Evolutionary conservation across 1,140 invertebrate species (phyloP), one percentile per base, ranked within the genome.

Genomic region (Stegodyphus mimosarum): DNA sequence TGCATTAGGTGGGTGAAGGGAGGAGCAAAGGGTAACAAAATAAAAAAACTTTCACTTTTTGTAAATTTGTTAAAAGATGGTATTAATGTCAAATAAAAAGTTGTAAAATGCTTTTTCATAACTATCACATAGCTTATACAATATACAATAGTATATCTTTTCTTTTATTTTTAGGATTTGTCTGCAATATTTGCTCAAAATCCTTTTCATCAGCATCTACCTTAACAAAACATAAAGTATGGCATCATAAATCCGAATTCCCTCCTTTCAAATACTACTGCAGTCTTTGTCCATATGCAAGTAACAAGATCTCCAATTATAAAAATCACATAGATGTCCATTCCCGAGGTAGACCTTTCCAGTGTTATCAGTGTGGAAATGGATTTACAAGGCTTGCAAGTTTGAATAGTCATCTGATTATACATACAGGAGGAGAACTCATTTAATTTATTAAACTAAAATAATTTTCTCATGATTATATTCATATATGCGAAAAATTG

Each of bases 321-420:
- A 73, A 51, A 50, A 83, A 17, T 52, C 80, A 83, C 69, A 74
- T 66, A 15, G 10, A 15, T 63, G 80, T 83, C 13, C 80, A 83
- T 53, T n/a, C 6, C 4, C 9, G 6, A 33, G 60, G 64, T 33
- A 50, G 80, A 64, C 7, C 49, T 11, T 66, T 60, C 74, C 10
- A 17, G 3, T 83, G 80, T 33, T 7, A 53, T 53, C 6, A 33
- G 7, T 83, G 80, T 67, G 71, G 49, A 51, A 83, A 83, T 74
- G 33, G 80, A 18, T 83, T 83, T 83, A 64, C 55, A 15, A 7
- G 53, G 52, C 6, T 52, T 18, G 55, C n/a, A 51, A 18, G 49
- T 52, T 63, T 83, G 5, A 74, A 33, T 66, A 74, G 64, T 51
- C 80, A 83, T 83, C 64, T 66, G 18, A 74, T 83, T 48, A 83